A percentile compares a stretch with the other conserved stretches of the same genome.
Conservation (phyloP, 2,113 vertebrate species). For the Coptodon rendalli region DNA sequence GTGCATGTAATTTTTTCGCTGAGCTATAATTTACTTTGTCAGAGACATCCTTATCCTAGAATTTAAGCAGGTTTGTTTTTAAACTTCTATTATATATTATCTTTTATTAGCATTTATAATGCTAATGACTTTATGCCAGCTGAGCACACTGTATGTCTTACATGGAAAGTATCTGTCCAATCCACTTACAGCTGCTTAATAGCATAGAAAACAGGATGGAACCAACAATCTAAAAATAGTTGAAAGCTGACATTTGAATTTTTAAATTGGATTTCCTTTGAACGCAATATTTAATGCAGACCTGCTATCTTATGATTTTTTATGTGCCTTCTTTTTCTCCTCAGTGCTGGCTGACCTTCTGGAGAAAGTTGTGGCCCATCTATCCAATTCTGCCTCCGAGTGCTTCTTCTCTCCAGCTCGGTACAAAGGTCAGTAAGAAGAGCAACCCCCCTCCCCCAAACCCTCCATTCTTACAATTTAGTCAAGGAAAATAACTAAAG, state of each 20-base stretch:
- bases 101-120: background rate
- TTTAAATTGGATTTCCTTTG: background rate
- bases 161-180: background rate
- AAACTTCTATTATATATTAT: background rate
- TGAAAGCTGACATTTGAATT: background rate
- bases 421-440: slow-evolving; percentile 78
- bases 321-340: slow-evolving; percentile 1
- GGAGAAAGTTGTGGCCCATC: slow-evolving; percentile 77
- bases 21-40: background rate
- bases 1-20: background rate
- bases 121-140: background rate
- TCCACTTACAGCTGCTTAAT: background rate
- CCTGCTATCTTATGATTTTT: background rate
- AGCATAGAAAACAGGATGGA: background rate
- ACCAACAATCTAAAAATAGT: background rate
- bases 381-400: slow-evolving; percentile 71
- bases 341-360: slow-evolving; percentile 85
- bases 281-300: background rate
- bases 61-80: background rate
- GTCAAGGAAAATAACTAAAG: background rate
- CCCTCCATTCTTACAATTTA: background rate
- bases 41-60: background rate
- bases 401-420: slow-evolving; percentile 74
- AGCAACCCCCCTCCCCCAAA: background rate
- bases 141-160: background rate